Evolutionary conservation across 2,113 vertebrate species (phyloP).

Genomic region (Hemiscyllium ocellatum): DNA sequence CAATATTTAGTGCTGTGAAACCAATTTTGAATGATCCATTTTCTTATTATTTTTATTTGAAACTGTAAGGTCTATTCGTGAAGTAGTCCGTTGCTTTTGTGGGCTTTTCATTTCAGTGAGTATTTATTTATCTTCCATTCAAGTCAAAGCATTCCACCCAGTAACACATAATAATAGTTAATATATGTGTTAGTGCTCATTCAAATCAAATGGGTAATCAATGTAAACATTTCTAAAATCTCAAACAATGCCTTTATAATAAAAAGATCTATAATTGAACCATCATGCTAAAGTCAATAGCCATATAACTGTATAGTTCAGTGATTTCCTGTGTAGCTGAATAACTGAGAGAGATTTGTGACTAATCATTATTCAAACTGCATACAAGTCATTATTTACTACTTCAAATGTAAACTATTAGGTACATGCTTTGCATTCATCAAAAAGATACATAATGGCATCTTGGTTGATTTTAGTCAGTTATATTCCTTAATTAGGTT

Average conservation of each 20-base stretch:
- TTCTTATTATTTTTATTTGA: neutral
- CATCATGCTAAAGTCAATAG: neutral
- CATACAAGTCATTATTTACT: neutral
- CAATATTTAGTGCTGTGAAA: neutral
- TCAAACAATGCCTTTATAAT: neutral
- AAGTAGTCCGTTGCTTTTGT: neutral
- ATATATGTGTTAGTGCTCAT: neutral
- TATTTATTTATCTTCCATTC: neutral
- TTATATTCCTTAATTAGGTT: neutral
- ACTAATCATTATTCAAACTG: conserved; percentile 10
- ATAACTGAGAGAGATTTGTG: neutral
- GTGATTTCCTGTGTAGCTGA: neutral
- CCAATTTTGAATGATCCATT: neutral
- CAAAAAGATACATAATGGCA: neutral
- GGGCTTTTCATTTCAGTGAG: neutral
- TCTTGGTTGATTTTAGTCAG: neutral
- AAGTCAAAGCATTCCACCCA: neutral
- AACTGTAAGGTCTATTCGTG: neutral
- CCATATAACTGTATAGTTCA: neutral
- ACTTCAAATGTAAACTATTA: neutral
- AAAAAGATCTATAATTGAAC: neutral
- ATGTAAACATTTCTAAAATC: neutral
- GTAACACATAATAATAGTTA: neutral
- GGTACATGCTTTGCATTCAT: neutral
- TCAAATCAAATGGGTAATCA: neutral